Evolutionary conservation across 2,113 vertebrate species (phyloP), one percentile per base, ranked within the genome.

Genomic region (Bucco capensis): DNA sequence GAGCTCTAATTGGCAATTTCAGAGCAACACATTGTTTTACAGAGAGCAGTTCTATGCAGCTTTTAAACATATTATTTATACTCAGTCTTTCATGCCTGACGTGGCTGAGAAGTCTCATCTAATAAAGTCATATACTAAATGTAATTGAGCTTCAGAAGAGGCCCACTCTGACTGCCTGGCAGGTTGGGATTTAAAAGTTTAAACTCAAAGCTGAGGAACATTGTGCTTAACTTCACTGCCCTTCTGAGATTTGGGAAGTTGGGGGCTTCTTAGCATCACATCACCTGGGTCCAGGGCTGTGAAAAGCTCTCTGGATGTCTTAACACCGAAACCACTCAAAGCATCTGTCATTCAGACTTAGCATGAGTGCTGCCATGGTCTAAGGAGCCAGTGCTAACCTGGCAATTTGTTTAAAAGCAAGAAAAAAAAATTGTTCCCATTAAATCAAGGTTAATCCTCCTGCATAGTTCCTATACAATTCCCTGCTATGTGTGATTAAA

Each of bases 391-490:
- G 83, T 0, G 0, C 28, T 83, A 70, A 92, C 86, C 71, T 83
- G 56, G 71, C 86, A 88, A 95, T 96, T 95, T 95, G 49, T 92
- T 94, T 95, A 87, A 94, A 92, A 96, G 94, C 90, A 95, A 89
- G 79, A 92, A 94, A 88, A 85, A 61, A 76, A 83, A 58, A 67
- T 19, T 28, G 47, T 54, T 95, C 84, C 83, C 72, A 67, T 84
- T 92, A 90, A 93, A 95, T 94, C 81, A 85, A 85, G 51, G 74
- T 67, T 94, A 96, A 96, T 96, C 93, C 51, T 92, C 60, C 83
- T 10, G 31, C 58, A 37, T 6, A 47, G 77, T 75, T 70, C 38
- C 94, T 72, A 78, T 16, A 84, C 14, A 79, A 69, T 69, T 82
- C 50, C 53, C 38, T 22, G 62, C 14, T 83, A 38, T 3, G 50